Evolutionary conservation across 2,888 invertebrate species (phyloP), one percentile per base, ranked within the genome.

Genomic region (Margaritifera margaritifera): DNA sequence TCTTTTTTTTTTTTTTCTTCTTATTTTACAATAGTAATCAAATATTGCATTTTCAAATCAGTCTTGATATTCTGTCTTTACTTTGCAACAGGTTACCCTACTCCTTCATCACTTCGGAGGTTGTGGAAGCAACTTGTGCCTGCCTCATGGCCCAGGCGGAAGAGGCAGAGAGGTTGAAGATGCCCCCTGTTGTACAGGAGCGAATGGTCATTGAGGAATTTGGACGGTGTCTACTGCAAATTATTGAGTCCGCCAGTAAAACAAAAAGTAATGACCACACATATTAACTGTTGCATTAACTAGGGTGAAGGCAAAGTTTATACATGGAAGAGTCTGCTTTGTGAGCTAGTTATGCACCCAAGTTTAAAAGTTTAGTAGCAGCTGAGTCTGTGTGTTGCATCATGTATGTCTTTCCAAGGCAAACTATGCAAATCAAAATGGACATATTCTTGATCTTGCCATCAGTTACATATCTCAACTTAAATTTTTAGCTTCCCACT

Each of bases 121-220:
- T 99, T 56, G 95, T 98, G 22, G 97, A 98, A 89, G 98, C 98
- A 64, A 97, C 98, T 19, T 95, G 96, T 86, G 95, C 96, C 87
- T 98, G 99, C 90, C 92, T 99, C 88, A 91, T 99, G 86, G 97
- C 98, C n/a, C 95, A 97, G 85, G 96, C 96, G 6, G 95, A 94
- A 82, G 95, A 95, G 87, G 93, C 94, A 60, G 94, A 94, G 83
- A 91, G 92, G 62, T 91, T 92, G 64, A 92, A 92, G 89, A 90
- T 92, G 75, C 92, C 92, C 51, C 93, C 93, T 91, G 87, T 91
- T 90, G 89, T 93, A 84, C 90, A 94, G 82, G 93, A 94, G 86
- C 91, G 93, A 61, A 92, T 94, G 86, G 94, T 99, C 79, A 93
- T 99, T 77, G 95, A 97, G 88, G 99, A 99, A 91, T 96, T 98